Conservation (phyloP, 2,113 vertebrate species). For the Onychostruthus taczanowskii region DNA sequence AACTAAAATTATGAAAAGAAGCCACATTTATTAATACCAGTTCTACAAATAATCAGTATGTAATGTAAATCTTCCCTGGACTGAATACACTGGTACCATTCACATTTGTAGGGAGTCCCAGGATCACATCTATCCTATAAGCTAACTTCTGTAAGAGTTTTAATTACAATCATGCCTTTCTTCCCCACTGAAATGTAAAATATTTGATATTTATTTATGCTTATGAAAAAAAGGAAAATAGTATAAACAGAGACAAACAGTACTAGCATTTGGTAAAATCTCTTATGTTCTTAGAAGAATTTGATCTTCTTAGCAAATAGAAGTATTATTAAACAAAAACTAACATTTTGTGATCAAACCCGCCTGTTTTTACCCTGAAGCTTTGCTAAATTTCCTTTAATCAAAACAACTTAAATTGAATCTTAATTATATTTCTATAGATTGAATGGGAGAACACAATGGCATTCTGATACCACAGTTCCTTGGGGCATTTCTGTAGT, state of each 20-base stretch:
- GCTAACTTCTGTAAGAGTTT: neutral
- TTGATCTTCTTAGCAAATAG: neutral
- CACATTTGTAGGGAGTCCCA: neutral
- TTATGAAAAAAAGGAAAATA: neutral
- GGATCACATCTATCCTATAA: neutral
- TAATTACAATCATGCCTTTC: conserved; percentile 3
- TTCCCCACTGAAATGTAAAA: neutral
- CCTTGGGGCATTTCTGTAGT: neutral
- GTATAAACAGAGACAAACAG: neutral
- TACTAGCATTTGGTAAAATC: neutral
- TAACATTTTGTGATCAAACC: neutral
- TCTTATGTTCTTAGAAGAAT: neutral
- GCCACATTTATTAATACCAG: conserved; percentile 32
- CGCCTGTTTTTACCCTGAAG: conserved; percentile 14
- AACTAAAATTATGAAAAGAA: conserved; percentile 28
- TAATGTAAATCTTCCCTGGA: neutral
- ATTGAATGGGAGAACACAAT: neutral
- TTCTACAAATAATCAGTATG: conserved; percentile 28
- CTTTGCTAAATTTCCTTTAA: conserved; percentile 2
- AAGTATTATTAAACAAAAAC: neutral
- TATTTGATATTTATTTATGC: neutral
- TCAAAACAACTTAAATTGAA: conserved; percentile 9
- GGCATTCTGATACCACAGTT: neutral
- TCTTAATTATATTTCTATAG: neutral
- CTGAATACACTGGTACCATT: neutral